These are phyloP conservation scores for Noctua pronuba DNA, from an alignment of 2,888 invertebrate genomes.

Conservation along the genomic window DNA sequence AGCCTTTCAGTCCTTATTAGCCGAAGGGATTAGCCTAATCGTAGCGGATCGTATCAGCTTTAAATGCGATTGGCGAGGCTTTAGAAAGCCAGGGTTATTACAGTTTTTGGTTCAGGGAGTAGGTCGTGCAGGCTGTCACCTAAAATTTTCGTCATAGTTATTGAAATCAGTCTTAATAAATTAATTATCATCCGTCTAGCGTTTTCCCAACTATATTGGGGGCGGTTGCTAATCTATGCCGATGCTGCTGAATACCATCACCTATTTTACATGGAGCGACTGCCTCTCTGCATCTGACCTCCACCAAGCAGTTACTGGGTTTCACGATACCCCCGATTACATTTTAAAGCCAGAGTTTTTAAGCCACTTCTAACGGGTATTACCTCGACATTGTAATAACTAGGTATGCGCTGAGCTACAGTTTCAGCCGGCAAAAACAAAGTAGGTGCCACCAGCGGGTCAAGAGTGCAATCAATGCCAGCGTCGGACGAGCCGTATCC, in stretches of 20 bases:
- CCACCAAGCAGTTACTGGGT: background rate
- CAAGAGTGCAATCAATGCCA: slow-evolving; percentile 27
- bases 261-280: background rate
- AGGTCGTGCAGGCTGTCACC: background rate
- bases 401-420: background rate
- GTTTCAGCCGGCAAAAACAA: slow-evolving; percentile 6
- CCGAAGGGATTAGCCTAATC: background rate
- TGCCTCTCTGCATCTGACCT: background rate
- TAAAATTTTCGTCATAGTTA: background rate
- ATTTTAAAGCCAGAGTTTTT: background rate
- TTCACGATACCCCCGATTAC: background rate
- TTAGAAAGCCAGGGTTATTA: background rate
- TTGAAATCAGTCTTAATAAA: background rate
- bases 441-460: slow-evolving; percentile 19
- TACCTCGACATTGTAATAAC: background rate
- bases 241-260: background rate
- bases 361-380: slow-evolving; percentile 1
- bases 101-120: background rate
- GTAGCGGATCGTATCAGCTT: background rate
- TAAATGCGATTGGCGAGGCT: background rate
- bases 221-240: background rate
- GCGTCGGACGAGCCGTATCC: background rate
- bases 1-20: background rate
- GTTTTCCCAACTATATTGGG: background rate
- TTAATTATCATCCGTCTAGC: background rate